A percentile compares a stretch with the other conserved stretches of the same genome.
Evolutionary conservation across 2,113 vertebrate genomes (phyloP).

Genomic region (Monopterus albus): DNA sequence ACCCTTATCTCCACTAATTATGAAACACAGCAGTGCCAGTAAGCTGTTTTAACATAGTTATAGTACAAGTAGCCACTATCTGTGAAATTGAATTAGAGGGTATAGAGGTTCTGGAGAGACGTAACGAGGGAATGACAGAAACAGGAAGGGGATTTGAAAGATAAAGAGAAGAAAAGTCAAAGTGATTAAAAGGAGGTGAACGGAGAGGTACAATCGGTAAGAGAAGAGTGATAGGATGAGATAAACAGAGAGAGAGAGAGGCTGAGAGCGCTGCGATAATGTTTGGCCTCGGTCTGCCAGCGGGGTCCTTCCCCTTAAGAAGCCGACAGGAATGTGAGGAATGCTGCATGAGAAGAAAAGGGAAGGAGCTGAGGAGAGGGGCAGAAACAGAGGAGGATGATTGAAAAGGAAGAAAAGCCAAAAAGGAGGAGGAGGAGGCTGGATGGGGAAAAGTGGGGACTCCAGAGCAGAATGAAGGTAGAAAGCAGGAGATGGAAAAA

Average conservation of each 20-base stretch:
- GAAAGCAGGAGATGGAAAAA: slow-evolving; percentile 26
- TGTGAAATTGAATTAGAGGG: slow-evolving; percentile 15
- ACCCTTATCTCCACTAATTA: slow-evolving; percentile 59
- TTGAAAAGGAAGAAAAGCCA: slow-evolving; percentile 46
- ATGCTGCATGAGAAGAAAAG: slow-evolving; percentile 75
- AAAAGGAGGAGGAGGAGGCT: slow-evolving; percentile 15
- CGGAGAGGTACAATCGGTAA: background rate
- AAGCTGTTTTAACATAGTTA: slow-evolving; percentile 30
- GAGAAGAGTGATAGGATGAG: slow-evolving; percentile 10
- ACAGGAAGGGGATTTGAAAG: background rate
- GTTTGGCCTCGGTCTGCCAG: slow-evolving; percentile 77
- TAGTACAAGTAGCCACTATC: slow-evolving; percentile 5
- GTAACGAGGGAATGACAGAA: background rate
- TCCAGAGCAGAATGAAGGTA: slow-evolving; percentile 29
- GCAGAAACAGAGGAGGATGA: slow-evolving; percentile 42
- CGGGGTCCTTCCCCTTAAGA: slow-evolving; percentile 79
- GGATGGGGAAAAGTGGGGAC: slow-evolving; percentile 12
- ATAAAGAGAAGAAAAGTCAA: background rate
- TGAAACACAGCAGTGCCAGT: slow-evolving; percentile 35
- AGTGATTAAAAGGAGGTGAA: background rate
- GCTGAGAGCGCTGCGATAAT: slow-evolving; percentile 70
- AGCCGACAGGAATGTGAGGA: slow-evolving; percentile 79
- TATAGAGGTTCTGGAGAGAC: slow-evolving; percentile 1
- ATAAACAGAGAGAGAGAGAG: slow-evolving; percentile 30
- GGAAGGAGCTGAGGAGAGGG: slow-evolving; percentile 55